A percentile compares a stretch with the other conserved stretches of the same genome.
Conservation (phyloP, 2,888 invertebrate genomes). For the Yponomeuta plumbellus region DNA sequence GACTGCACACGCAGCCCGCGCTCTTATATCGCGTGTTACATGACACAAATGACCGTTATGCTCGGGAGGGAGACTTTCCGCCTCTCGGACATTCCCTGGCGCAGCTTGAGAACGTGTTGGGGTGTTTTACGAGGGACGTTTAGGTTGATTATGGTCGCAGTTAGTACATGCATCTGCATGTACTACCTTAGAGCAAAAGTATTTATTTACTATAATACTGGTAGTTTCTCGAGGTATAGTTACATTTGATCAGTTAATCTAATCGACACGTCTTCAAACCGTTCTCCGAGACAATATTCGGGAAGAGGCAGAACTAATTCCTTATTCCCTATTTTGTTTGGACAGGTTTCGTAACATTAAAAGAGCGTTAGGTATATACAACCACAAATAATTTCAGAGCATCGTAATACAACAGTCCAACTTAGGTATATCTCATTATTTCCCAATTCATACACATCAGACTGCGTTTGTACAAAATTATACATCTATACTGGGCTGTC, state of each 20-base stretch:
- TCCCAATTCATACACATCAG: not conserved
- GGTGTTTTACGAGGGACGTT: not conserved
- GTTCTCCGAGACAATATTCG: no score
- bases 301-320: no score
- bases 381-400: no score
- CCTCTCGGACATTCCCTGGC: not conserved
- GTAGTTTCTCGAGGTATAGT: not conserved
- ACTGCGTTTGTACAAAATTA: not conserved
- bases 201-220: not conserved
- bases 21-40: slow-evolving; percentile 44
- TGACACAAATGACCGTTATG: slow-evolving; percentile 48
- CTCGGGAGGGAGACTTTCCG: slow-evolving; percentile 49
- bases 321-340: no score
- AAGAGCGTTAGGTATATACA: no score
- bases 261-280: no score
- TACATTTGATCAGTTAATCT: no score
- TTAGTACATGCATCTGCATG: not conserved
- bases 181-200: not conserved
- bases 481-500: not conserved
- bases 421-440: not conserved
- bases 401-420: not conserved
- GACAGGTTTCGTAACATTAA: no score
- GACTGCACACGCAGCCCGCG: slow-evolving; percentile 48
- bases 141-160: not conserved
- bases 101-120: not conserved